A percentile compares a stretch with the other conserved stretches of the same genome.
phyloP scores from a whole-genome alignment of 2,113 vertebrate species.

The Bombycilla garrulus region DNA sequence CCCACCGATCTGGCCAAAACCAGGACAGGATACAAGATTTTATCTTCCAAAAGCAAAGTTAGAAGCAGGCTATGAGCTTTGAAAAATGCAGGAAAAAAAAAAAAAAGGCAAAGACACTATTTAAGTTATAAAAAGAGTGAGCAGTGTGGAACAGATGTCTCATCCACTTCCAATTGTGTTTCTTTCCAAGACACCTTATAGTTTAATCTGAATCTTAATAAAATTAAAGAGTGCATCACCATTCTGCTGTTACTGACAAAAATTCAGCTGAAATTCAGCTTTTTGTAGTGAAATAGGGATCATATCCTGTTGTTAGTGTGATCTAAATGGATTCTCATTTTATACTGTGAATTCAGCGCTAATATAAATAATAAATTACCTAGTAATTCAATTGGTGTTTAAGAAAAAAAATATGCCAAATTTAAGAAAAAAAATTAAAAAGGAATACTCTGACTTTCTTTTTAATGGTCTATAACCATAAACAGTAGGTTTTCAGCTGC shows the following conservation, averaged over 20 bases:
- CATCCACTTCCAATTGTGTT: rapidly evolving
- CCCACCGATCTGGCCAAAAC: neutral
- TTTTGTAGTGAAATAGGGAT: neutral
- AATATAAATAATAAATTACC: neutral
- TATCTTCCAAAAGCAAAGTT: neutral
- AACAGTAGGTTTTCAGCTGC: neutral
- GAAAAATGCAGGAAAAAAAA: neutral
- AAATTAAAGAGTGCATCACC: neutral
- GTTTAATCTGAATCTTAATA: neutral
- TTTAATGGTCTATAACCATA: neutral
- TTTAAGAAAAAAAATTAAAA: neutral
- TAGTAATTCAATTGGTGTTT: neutral
- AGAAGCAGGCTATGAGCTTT: neutral
- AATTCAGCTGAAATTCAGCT: neutral
- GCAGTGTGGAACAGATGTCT: neutral
- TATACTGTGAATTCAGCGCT: neutral
- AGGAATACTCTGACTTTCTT: neutral
- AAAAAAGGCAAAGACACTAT: rapidly evolving
- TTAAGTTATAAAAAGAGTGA: neutral
- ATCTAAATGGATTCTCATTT: neutral
- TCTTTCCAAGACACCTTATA: neutral
- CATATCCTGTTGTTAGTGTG: neutral
- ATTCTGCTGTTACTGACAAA: neutral
- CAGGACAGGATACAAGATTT: neutral
- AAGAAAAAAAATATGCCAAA: neutral